Evolutionary conservation across 2,797 vertebrate species (phyloP).

Genomic region (Lacerta agilis): DNA sequence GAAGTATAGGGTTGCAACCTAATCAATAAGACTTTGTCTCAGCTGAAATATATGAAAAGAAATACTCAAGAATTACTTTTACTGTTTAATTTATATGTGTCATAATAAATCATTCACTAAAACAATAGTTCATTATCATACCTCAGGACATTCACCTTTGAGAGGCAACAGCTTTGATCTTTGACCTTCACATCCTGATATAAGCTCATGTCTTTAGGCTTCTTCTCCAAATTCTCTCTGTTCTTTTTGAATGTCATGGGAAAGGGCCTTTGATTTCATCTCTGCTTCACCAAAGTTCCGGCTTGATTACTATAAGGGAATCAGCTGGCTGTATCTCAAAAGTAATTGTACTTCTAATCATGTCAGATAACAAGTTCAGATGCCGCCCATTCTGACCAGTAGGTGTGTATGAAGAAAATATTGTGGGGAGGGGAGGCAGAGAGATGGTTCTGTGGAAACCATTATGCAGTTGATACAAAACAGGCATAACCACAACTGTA

Average conservation of each 20-base stretch:
- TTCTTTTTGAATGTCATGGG: slow-evolving; percentile 16
- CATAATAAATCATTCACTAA: background rate
- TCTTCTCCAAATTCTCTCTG: slow-evolving; percentile 24
- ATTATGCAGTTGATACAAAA: slow-evolving; percentile 39
- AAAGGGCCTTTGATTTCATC: slow-evolving; percentile 13
- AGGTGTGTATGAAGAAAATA: background rate
- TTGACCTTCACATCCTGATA: slow-evolving; percentile 41
- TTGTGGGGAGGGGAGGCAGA: background rate
- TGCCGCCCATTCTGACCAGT: background rate
- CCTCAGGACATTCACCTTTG: background rate
- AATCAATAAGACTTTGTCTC: background rate
- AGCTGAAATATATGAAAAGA: background rate
- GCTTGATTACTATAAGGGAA: background rate
- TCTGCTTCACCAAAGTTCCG: slow-evolving; percentile 37
- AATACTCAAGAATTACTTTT: background rate
- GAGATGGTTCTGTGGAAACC: slow-evolving; percentile 8
- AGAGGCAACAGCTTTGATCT: slow-evolving; percentile 55
- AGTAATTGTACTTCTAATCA: rapidly evolving
- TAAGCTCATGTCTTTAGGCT: background rate
- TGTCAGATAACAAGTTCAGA: background rate
- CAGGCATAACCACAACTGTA: background rate
- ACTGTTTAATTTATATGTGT: background rate
- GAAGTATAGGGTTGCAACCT: background rate
- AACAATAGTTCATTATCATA: background rate
- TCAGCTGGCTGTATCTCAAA: background rate